Evolutionary conservation across 2,888 invertebrate genomes (phyloP).

Genomic region (Noctua janthina): DNA sequence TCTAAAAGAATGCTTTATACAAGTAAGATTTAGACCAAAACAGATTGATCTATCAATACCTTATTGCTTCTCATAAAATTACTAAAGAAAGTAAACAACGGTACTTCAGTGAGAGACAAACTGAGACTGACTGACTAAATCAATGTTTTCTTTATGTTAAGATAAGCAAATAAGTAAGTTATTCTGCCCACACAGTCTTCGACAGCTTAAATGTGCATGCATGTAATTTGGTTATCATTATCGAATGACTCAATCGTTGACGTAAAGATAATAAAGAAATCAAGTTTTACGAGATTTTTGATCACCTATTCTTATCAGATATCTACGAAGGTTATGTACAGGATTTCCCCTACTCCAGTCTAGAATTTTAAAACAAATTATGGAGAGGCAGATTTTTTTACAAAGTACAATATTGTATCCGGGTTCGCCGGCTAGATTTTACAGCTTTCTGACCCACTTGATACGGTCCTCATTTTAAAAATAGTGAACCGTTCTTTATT

Average conservation of each 20-base stretch:
- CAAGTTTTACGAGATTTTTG: constrained; percentile 14
- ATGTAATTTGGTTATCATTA: constrained; percentile 39
- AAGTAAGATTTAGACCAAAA: neutral
- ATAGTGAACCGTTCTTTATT: constrained; percentile 31
- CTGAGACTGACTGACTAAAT: constrained; percentile 5
- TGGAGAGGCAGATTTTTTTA: neutral
- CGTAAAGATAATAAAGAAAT: constrained; percentile 6
- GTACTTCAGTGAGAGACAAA: constrained; percentile 8
- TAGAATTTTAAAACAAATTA: constrained; percentile 11
- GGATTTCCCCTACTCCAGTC: constrained; percentile 1
- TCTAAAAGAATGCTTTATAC: neutral
- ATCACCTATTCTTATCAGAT: neutral
- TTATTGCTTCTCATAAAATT: neutral
- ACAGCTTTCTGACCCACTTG: constrained; percentile 56
- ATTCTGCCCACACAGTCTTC: constrained; percentile 15
- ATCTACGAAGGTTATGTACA: neutral
- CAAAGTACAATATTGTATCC: constrained; percentile 40
- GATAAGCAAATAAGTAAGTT: constrained; percentile 11
- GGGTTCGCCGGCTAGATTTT: constrained; percentile 48
- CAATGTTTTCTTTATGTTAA: constrained; percentile 7
- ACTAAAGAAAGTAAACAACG: constrained; percentile 12
- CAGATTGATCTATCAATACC: neutral
- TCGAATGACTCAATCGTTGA: constrained; percentile 26
- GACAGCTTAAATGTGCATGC: constrained; percentile 6
- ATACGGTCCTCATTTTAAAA: constrained; percentile 49